These are phyloP conservation scores for Brotula barbata DNA, from an alignment of 2,797 vertebrate genomes.

Conservation along the genomic window DNA sequence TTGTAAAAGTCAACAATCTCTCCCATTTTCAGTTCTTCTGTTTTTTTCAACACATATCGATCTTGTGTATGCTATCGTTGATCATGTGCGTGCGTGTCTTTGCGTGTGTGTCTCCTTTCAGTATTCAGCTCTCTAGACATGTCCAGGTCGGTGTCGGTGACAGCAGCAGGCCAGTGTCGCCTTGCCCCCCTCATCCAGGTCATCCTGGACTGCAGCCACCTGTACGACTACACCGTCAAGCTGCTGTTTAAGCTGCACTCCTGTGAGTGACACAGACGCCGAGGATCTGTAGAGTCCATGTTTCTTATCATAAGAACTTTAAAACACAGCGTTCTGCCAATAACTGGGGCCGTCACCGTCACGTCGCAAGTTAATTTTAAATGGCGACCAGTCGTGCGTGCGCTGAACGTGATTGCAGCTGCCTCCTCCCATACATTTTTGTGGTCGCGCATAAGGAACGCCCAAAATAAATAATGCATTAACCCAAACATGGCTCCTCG, in stretches of 20 bases:
- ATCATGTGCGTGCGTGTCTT: not conserved
- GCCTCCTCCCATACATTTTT: no score
- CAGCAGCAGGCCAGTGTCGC: conserved; percentile 93
- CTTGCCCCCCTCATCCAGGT: conserved; percentile 96
- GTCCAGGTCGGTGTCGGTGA: conserved; percentile 95
- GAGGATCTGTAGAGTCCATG: no score
- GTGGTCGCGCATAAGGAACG: no score
- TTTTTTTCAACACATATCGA: not conserved
- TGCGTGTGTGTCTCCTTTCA: conserved; percentile 49
- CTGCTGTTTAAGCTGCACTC: conserved; percentile 98
- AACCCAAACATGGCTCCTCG: no score
- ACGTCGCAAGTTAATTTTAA: no score
- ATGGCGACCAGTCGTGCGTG: no score
- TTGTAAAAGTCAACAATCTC: conserved; percentile 21
- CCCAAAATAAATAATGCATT: no score
- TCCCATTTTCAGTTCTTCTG: not conserved
- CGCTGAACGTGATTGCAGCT: no score
- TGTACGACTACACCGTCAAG: conserved; percentile 97
- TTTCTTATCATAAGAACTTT: no score
- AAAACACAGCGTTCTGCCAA: no score
- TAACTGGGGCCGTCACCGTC: no score
- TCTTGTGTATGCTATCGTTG: conserved; percentile 1
- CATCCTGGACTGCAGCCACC: conserved; percentile 94
- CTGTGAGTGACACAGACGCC: conserved; percentile 82
- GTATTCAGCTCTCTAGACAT: conserved; percentile 97